Evolutionary conservation across 2,113 vertebrate species (phyloP).

Genomic region (Castor canadensis): DNA sequence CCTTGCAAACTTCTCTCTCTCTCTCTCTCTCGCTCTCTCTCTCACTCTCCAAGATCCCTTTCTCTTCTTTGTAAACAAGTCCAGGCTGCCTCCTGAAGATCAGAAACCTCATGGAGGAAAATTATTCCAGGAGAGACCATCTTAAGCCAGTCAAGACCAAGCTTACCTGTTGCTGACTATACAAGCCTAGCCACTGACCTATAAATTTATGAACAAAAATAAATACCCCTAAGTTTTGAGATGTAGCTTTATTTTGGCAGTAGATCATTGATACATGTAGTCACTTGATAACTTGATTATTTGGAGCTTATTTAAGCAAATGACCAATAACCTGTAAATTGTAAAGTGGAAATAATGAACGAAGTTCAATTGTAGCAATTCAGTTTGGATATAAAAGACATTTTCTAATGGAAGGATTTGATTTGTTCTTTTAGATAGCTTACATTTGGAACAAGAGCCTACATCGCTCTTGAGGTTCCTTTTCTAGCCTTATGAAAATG

Average conservation of each 20-base stretch:
- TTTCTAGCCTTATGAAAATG: slow-evolving; percentile 7
- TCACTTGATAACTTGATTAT: slow-evolving; percentile 25
- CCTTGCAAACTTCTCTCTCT: background rate
- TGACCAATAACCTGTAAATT: background rate
- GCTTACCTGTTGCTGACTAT: background rate
- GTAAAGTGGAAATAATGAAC: background rate
- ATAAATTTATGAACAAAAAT: background rate
- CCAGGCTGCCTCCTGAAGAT: background rate
- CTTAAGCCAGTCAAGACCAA: background rate
- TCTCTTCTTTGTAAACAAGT: background rate
- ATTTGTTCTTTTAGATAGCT: background rate
- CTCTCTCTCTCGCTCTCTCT: background rate
- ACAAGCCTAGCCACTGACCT: background rate
- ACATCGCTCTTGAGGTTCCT: background rate
- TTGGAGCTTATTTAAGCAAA: background rate
- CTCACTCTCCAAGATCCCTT: background rate
- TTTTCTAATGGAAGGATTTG: background rate
- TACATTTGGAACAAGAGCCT: background rate
- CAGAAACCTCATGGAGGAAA: background rate
- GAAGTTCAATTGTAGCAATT: background rate
- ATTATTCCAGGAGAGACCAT: background rate
- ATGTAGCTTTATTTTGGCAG: background rate
- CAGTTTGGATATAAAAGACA: background rate
- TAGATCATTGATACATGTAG: background rate
- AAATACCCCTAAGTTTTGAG: background rate